phyloP scores from a whole-genome alignment of 2,888 invertebrate species.

The Macrophya alboannulata region DNA sequence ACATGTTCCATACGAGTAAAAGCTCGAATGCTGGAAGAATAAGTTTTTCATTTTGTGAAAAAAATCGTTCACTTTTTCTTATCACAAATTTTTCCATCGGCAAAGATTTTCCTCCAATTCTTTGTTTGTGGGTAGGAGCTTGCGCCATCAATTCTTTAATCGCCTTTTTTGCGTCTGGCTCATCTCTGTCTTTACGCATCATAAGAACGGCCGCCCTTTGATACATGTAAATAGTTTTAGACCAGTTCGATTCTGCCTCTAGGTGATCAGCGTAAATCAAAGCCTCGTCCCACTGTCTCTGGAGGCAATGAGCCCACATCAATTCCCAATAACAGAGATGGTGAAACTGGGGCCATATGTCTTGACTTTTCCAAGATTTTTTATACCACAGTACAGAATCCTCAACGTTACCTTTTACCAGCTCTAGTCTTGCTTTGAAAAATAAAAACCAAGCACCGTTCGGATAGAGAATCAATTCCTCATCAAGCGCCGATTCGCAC shows the following conservation, averaged over 20 bases:
- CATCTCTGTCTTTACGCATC: constrained; percentile 84
- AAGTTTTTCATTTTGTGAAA: constrained; percentile 87
- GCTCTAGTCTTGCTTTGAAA: constrained; percentile 93
- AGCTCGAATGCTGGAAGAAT: constrained; percentile 93
- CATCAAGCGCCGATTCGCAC: constrained; percentile 88
- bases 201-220: constrained; percentile 92
- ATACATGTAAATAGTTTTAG: constrained; percentile 94
- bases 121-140: constrained; percentile 92
- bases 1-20: constrained; percentile 96
- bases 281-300: constrained; percentile 90
- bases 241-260: constrained; percentile 93
- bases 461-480: constrained; percentile 89
- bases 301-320: constrained; percentile 91
- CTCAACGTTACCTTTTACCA: constrained; percentile 89
- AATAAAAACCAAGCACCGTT: constrained; percentile 96
- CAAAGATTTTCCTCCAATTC: constrained; percentile 97
- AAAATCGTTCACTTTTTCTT: constrained; percentile 91
- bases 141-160: constrained; percentile 87
- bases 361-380: constrained; percentile 91
- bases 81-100: constrained; percentile 98
- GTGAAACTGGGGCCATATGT: constrained; percentile 95
- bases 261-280: constrained; percentile 87
- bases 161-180: constrained; percentile 81
- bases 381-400: constrained; percentile 89
- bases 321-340: constrained; percentile 97